These are phyloP conservation scores for Sinonovacula constricta DNA, from an alignment of 1,140 invertebrate genomes.

Conservation along the genomic window DNA sequence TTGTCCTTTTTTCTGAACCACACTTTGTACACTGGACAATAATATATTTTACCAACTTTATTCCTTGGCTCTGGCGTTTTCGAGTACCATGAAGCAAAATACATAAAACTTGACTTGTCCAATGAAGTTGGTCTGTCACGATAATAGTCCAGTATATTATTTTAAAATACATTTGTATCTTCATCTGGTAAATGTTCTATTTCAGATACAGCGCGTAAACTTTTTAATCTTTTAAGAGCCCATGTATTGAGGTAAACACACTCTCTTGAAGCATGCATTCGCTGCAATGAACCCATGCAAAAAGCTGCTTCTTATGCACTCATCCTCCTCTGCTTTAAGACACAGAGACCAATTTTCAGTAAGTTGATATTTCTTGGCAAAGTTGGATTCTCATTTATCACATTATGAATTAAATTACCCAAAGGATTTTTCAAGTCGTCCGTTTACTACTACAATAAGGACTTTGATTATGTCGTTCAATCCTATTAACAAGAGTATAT, in stretches of 20 bases:
- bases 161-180: conserved; percentile 13
- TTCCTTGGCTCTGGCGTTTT: conserved; percentile 22
- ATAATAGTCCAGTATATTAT: conserved; percentile 30
- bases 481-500: not conserved
- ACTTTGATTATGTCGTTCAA: not conserved
- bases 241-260: conserved; percentile 31
- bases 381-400: not conserved
- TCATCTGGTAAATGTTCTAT: conserved; percentile 15
- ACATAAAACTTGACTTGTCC: conserved; percentile 1
- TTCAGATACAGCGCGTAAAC: conserved; percentile 8
- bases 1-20: conserved; percentile 34
- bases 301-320: conserved; percentile 39
- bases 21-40: not conserved
- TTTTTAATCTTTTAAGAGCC: conserved; percentile 10
- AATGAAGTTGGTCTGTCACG: not conserved
- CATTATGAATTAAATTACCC: conserved; percentile 13
- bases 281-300: conserved; percentile 29
- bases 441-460: conserved; percentile 2
- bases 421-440: conserved; percentile 1
- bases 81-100: conserved; percentile 16
- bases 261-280: conserved; percentile 22
- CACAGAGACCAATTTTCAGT: conserved; percentile 38
- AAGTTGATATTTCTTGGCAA: conserved; percentile 10
- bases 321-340: conserved; percentile 31
- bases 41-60: conserved; percentile 21